Percentiles rank a stretch among this genome's conserved stretches.
phyloP scores from a whole-genome alignment of 2,888 invertebrate genomes.

The Drosophila robusta region DNA sequence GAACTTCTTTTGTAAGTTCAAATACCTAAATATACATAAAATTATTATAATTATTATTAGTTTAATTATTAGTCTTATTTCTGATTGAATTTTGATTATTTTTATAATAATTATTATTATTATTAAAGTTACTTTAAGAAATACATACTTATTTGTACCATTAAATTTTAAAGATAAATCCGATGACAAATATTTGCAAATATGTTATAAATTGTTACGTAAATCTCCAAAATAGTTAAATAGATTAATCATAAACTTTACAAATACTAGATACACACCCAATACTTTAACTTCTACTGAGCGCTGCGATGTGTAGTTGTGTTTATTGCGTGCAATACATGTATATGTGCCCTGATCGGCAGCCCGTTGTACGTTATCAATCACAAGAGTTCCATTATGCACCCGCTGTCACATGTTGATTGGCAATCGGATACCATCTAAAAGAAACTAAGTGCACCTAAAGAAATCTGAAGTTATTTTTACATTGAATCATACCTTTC shows the following conservation, averaged over 20 bases:
- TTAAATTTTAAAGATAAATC: background rate
- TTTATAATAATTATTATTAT: background rate
- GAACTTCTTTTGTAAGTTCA: background rate
- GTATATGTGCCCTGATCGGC: constrained; percentile 96
- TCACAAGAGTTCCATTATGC: constrained; percentile 92
- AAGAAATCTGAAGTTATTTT: background rate
- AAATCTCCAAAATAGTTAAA: background rate
- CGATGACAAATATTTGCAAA: no score
- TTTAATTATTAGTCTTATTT: background rate
- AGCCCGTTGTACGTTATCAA: constrained; percentile 92
- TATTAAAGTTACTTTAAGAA: background rate
- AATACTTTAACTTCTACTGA: constrained; percentile 90
- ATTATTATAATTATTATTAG: no score
- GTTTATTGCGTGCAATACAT: constrained; percentile 93
- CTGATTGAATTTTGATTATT: background rate
- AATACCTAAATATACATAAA: background rate
- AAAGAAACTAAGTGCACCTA: background rate
- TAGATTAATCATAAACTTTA: background rate
- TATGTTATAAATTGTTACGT: background rate
- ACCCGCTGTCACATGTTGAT: constrained; percentile 94
- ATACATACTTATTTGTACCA: background rate
- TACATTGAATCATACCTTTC: constrained; percentile 87
- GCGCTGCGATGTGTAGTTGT: constrained; percentile 91
- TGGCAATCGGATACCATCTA: constrained; percentile 92
- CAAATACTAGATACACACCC: constrained; percentile 85